phyloP scores from a whole-genome alignment of 2,113 vertebrate genomes.

The Lipophrys pholis region DNA sequence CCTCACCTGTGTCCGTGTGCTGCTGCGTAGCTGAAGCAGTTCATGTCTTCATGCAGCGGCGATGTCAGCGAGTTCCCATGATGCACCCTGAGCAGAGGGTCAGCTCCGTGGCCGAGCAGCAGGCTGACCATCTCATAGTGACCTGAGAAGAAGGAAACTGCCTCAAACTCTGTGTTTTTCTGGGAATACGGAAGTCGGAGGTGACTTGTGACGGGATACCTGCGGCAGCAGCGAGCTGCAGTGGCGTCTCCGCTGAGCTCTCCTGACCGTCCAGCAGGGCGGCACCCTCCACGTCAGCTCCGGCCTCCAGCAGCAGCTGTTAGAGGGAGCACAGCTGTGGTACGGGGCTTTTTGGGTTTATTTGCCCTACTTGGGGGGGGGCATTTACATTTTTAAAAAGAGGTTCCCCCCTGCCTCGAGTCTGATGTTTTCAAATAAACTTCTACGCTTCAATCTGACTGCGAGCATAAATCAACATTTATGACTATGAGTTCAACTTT shows the following conservation, averaged over 20 bases:
- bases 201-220: conserved; percentile 73
- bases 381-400: too few relatives aligned
- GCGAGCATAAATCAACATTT: too few relatives aligned
- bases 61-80: conserved; percentile 88
- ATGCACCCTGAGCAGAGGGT: conserved; percentile 90
- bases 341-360: not conserved
- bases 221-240: conserved; percentile 94
- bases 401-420: too few relatives aligned
- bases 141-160: conserved; percentile 73
- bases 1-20: conserved; percentile 94
- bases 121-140: conserved; percentile 94
- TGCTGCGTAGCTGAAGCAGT: conserved; percentile 95
- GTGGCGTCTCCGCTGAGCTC: conserved; percentile 89
- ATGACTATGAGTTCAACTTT: too few relatives aligned
- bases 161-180: too few relatives aligned
- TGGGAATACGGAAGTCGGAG: not conserved
- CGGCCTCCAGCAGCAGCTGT: conserved; percentile 93
- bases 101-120: conserved; percentile 88
- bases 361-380: too few relatives aligned
- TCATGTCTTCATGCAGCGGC: conserved; percentile 91
- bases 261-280: conserved; percentile 85
- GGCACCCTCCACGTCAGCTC: conserved; percentile 92
- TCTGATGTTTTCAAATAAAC: too few relatives aligned
- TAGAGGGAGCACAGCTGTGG: not conserved
- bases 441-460: too few relatives aligned